A percentile compares a stretch with the other conserved stretches of the same genome.
phyloP scores from a whole-genome alignment of 2,797 vertebrate species.

The Rhincodon typus region DNA sequence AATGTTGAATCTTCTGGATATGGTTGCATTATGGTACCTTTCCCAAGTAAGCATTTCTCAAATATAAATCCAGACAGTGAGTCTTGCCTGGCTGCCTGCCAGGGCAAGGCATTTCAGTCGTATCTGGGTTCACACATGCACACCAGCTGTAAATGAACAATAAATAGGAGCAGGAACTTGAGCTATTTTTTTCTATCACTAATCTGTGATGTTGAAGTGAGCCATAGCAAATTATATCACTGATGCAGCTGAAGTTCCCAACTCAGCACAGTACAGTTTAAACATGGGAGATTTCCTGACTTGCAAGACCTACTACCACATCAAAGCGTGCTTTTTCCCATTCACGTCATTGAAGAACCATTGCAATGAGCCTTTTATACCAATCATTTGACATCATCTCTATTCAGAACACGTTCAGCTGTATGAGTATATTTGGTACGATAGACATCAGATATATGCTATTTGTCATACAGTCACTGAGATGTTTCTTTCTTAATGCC shows the following conservation, averaged over 20 bases:
- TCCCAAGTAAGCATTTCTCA: not conserved
- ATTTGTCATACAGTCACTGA: not conserved
- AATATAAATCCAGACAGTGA: not conserved
- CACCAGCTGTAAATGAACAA: not conserved
- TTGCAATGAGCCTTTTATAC: not conserved
- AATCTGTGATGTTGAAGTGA: not conserved
- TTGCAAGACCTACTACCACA: not conserved
- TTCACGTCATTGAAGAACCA: not conserved
- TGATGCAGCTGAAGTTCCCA: not conserved
- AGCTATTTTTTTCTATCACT: not conserved
- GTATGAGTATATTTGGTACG: not conserved
- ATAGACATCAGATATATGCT: not conserved
- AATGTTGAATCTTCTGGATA: not conserved
- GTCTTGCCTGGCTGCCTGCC: not conserved
- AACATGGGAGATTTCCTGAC: not conserved
- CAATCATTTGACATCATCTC: not conserved
- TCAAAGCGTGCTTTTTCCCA: not conserved
- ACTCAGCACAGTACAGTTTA: not conserved
- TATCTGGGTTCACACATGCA: not conserved
- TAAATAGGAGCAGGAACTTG: not conserved
- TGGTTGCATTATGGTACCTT: not conserved
- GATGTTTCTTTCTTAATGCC: not conserved
- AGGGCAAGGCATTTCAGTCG: too few relatives aligned
- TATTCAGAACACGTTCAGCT: not conserved
- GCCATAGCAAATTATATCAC: not conserved